Evolutionary conservation across 2,797 vertebrate species (phyloP).

Genomic region (Sciurus carolinensis): DNA sequence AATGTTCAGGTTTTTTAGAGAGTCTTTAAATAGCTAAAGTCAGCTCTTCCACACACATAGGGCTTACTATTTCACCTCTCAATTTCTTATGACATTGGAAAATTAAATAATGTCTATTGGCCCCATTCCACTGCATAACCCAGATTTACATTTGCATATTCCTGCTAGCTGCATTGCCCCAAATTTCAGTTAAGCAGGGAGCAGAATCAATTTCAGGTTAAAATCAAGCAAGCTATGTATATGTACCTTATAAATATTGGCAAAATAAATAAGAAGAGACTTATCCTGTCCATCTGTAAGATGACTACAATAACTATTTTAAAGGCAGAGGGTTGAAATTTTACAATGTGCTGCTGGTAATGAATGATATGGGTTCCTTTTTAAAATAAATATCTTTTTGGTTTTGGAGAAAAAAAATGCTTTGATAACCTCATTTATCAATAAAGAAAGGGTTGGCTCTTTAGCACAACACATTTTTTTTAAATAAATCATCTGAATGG

Average conservation of each 20-base stretch:
- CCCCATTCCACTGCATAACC: neutral
- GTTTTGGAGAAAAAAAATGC: neutral
- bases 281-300: neutral
- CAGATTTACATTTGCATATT: neutral
- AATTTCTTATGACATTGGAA: neutral
- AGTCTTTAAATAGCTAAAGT: neutral
- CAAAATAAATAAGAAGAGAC: constrained; percentile 5
- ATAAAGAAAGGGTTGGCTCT: neutral
- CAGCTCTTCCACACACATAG: neutral
- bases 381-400: neutral
- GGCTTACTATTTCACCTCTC: neutral
- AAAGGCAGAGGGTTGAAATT: neutral
- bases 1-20: neutral
- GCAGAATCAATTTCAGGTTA: constrained; percentile 8
- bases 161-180: neutral
- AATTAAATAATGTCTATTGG: neutral
- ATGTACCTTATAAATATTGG: neutral
- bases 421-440: neutral
- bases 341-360: neutral
- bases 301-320: neutral
- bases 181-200: neutral
- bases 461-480: neutral
- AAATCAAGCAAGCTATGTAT: neutral
- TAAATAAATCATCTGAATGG: neutral
- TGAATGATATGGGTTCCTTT: neutral